Conservation (phyloP, 2,113 vertebrate genomes). For the Brachyhypopomus occidentalis region DNA sequence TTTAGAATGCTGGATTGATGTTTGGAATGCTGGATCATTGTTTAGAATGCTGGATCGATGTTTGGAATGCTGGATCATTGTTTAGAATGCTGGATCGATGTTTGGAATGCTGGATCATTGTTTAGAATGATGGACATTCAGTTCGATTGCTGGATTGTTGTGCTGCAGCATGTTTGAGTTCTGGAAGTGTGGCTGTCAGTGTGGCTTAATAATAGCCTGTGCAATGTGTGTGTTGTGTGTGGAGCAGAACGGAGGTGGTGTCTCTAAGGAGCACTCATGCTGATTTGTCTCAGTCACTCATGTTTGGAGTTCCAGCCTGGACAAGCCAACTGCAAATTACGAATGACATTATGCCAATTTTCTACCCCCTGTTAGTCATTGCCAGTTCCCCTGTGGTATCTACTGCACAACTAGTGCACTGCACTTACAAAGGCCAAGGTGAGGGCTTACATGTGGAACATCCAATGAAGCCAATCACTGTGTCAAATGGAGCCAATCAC, state of each 20-base stretch:
- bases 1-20: no score
- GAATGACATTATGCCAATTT: neutral
- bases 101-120: neutral
- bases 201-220: neutral
- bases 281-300: neutral
- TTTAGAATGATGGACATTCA: neutral
- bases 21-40: no score
- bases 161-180: neutral
- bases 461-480: no score
- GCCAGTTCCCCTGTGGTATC: no score
- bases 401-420: no score
- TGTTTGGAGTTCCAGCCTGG: neutral
- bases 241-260: neutral
- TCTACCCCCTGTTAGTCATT: no score
- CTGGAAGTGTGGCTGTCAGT: slow-evolving; percentile 8
- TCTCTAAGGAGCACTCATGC: neutral
- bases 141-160: neutral
- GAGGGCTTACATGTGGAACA: no score
- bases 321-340: neutral
- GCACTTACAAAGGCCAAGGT: no score
- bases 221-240: neutral
- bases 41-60: no score
- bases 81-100: no score
- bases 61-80: no score
- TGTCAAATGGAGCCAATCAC: no score